Evolutionary conservation across 2,113 vertebrate genomes (phyloP).

Genomic region (Aythya baeri): DNA sequence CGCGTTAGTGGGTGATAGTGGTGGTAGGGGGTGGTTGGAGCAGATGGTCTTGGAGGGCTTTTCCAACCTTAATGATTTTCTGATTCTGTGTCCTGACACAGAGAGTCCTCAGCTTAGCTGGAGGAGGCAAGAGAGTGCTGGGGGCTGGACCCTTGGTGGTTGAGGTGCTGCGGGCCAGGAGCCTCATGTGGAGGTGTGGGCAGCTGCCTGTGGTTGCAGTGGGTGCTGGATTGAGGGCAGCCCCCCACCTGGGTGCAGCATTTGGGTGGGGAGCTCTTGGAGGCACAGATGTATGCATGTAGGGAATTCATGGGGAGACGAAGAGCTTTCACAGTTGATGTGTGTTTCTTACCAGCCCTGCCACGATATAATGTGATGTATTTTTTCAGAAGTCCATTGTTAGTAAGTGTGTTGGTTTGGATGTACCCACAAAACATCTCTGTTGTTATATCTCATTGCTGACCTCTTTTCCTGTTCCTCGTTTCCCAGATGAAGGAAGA

Average conservation of each 20-base stretch:
- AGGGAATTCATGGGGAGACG: fast-evolving
- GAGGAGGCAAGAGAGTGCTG: not conserved
- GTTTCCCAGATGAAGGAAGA: constrained; percentile 90
- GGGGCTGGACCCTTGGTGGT: fast-evolving
- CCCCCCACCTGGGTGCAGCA: fast-evolving
- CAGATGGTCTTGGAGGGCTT: too few relatives aligned
- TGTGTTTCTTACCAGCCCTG: fast-evolving
- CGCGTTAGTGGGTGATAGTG: too few relatives aligned
- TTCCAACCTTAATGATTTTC: too few relatives aligned
- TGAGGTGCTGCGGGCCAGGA: too few relatives aligned
- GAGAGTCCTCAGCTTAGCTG: too few relatives aligned
- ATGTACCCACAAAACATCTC: fast-evolving
- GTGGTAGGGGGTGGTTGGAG: too few relatives aligned
- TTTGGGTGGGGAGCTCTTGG: not conserved
- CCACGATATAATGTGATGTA: fast-evolving
- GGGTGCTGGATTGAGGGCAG: not conserved
- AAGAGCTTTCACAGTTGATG: fast-evolving
- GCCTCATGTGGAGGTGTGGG: fast-evolving
- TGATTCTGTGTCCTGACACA: too few relatives aligned
- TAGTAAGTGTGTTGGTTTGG: fast-evolving
- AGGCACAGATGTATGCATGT: fast-evolving
- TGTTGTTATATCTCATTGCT: fast-evolving
- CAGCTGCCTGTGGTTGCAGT: fast-evolving
- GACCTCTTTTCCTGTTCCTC: not conserved
- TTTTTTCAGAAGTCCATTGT: fast-evolving